phyloP scores from a whole-genome alignment of 2,888 invertebrate genomes.

The Penaeus monodon region DNA sequence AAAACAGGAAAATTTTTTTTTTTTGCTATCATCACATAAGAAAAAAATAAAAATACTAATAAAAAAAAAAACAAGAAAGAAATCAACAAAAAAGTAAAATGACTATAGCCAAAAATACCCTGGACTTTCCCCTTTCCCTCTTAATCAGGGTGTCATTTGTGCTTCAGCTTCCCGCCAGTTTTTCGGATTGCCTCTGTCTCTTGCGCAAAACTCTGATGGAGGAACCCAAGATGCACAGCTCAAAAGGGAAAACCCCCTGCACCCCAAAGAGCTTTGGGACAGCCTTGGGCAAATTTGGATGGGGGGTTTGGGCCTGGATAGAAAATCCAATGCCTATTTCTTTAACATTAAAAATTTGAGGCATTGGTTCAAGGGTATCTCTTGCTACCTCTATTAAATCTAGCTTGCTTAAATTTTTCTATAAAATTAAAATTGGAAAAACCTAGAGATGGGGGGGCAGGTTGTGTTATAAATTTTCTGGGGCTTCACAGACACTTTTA shows the following conservation, averaged over 20 bases:
- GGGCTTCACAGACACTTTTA: too few species aligned
- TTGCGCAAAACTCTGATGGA: conserved; percentile 57
- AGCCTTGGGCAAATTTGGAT: conserved; percentile 41
- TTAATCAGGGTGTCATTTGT: conserved; percentile 63
- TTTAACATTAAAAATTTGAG: neutral
- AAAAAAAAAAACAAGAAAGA: too few species aligned
- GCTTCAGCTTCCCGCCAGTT: conserved; percentile 65
- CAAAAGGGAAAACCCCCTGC: conserved; percentile 63
- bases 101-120: neutral
- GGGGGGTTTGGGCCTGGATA: conserved; percentile 50
- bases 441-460: too few species aligned
- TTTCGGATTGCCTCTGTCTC: conserved; percentile 63
- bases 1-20: too few species aligned
- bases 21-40: too few species aligned
- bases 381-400: too few species aligned
- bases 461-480: too few species aligned
- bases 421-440: too few species aligned
- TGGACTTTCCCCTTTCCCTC: too few species aligned
- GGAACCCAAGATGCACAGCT: conserved; percentile 59
- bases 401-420: too few species aligned
- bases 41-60: too few species aligned
- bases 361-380: too few species aligned
- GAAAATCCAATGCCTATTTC: neutral
- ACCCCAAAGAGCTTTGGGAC: conserved; percentile 55
- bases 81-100: neutral